These are phyloP conservation scores for Antheraea assamensis DNA, from an alignment of 2,888 invertebrate genomes.

Conservation along the genomic window DNA sequence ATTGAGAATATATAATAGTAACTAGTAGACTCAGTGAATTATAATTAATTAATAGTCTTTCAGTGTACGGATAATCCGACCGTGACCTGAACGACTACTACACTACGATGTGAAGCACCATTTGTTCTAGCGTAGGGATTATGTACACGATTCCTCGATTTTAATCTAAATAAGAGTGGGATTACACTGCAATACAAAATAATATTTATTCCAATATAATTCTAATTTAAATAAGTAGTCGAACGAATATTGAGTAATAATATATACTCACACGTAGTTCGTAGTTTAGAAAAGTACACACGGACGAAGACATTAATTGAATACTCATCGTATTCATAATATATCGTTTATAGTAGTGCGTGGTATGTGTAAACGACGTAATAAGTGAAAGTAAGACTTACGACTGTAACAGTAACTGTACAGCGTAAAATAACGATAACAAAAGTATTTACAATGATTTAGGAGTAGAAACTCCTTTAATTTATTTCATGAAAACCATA, in stretches of 20 bases:
- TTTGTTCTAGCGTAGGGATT: slow-evolving; percentile 82
- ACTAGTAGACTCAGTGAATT: slow-evolving; percentile 62
- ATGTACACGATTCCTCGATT: slow-evolving; percentile 78
- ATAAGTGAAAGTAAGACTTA: too few relatives aligned
- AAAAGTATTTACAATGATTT: not conserved
- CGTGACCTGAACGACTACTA: slow-evolving; percentile 48
- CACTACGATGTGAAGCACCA: slow-evolving; percentile 81
- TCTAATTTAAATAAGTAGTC: not conserved
- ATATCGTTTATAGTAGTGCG: not conserved
- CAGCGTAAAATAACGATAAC: not conserved
- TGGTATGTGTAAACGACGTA: not conserved
- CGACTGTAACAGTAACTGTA: too few relatives aligned
- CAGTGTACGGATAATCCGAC: slow-evolving; percentile 36
- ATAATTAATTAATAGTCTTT: slow-evolving; percentile 33
- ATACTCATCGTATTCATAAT: not conserved
- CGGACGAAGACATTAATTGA: not conserved
- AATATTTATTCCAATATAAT: not conserved
- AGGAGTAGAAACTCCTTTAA: not conserved
- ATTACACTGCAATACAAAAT: not conserved
- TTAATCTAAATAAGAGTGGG: slow-evolving; percentile 57
- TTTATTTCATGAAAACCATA: not conserved
- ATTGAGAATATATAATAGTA: slow-evolving; percentile 77
- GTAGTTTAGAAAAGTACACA: not conserved
- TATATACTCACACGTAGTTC: not conserved
- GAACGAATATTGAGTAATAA: not conserved